Base-by-base conservation (phyloP, 2,888 invertebrate species). In the Philonicus albiceps region DNA sequence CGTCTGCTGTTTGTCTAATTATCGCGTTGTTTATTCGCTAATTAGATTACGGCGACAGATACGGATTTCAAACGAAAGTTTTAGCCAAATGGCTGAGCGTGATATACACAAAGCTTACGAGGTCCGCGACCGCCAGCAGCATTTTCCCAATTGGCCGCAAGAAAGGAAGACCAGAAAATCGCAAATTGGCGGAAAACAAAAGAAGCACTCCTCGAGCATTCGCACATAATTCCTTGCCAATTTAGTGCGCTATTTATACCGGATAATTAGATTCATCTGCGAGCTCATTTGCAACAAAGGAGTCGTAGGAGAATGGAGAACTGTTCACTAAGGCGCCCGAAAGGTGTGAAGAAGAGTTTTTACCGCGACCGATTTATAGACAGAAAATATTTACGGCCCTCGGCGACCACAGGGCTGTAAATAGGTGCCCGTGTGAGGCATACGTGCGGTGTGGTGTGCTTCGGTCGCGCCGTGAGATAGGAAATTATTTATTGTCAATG, bases 211-310 rank as follows among this genome's bases (percentile, higher is more conserved):
- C 53, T 53, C 31, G 49, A 53, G 80, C 40, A 80, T 80, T 80
- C 80, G 80, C 80, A 80, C 80, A 80, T 80, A 80, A 80, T 83
- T 85, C 43, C 73, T 85, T 85, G 84, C 84, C 84, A 85, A 85
- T 85, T 85, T 85, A 73, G 40, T 85, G 73, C 84, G 84, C 84
- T 85, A 85, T 85, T 85, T 85, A 85, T 85, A 85, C 84, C 84
- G 73, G 73, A 85, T 85, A 85, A 85, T 85, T 85, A 73, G 80
- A 80, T 80, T 80, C 80, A 80, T 80, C 80, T 80, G 80, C 53
- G 80, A 53, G 80, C 80, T 80, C 49, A 80, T 53, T 80, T 49
- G 40, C 80, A 80, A 80, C 80, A 80, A 80, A 80, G 80, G 80
- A 80, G 49, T 80, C 19, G 80, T 80, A 53, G 80, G 80, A 80